phyloP scores from a whole-genome alignment of 2,113 vertebrate species.

The Anolis sagrei region DNA sequence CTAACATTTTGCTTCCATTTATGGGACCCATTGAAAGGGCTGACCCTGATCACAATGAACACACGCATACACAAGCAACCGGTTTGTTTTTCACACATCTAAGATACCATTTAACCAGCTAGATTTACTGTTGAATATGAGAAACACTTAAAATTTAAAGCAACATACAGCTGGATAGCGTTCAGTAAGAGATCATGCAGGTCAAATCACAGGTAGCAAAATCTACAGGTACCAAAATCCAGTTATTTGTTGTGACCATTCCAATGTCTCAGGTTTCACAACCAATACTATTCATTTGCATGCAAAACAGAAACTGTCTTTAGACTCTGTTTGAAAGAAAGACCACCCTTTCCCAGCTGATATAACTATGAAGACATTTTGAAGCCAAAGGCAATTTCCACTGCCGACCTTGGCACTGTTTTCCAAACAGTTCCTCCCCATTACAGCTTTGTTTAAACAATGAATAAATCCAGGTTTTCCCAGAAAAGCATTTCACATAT shows the following conservation, averaged over 20 bases:
- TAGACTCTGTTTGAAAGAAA: neutral
- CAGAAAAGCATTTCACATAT: neutral
- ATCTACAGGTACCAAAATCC: neutral
- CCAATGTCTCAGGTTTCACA: neutral
- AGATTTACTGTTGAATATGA: neutral
- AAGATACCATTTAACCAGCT: neutral
- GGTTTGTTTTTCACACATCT: neutral
- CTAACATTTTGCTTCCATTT: neutral
- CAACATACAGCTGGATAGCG: neutral
- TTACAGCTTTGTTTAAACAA: neutral
- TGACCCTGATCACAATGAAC: neutral
- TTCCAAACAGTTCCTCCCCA: neutral
- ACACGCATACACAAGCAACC: neutral
- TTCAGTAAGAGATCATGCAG: neutral
- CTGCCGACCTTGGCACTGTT: neutral
- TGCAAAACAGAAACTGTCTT: neutral
- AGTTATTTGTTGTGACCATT: neutral
- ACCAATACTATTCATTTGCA: neutral
- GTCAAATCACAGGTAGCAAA: too few relatives aligned
- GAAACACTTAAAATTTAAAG: neutral
- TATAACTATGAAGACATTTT: neutral
- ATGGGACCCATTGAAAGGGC: neutral
- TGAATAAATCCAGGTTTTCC: neutral
- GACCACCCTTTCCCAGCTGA: neutral
- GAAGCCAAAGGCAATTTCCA: neutral